Conservation (phyloP, 1,140 invertebrate species). For the Stenopsyche tienmushanensis region DNA sequence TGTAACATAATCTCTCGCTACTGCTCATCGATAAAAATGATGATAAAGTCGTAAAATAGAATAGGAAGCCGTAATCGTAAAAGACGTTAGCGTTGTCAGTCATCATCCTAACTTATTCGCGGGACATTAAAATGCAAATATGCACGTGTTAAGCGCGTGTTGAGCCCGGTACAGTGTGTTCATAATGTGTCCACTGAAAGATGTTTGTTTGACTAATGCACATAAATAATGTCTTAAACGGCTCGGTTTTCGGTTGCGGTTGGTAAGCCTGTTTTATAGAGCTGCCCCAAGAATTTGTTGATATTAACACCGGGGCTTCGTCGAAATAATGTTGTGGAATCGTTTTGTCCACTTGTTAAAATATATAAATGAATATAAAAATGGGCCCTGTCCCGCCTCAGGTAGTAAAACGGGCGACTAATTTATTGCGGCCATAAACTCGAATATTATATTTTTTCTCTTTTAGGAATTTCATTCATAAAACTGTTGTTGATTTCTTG, state of each 20-base stretch:
- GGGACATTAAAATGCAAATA: neutral
- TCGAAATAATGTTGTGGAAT: constrained; percentile 55
- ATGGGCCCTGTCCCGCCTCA: constrained; percentile 57
- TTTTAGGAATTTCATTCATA: constrained; percentile 58
- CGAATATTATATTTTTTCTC: constrained; percentile 46
- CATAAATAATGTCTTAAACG: neutral
- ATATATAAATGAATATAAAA: constrained; percentile 58
- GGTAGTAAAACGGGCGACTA: constrained; percentile 55
- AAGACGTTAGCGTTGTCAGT: neutral
- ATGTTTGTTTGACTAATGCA: neutral
- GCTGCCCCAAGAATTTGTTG: constrained; percentile 46
- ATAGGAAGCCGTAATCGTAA: neutral
- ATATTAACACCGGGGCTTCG: constrained; percentile 55
- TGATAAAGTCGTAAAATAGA: neutral
- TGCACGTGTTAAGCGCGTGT: neutral
- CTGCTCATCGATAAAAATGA: neutral
- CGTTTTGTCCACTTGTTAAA: constrained; percentile 58
- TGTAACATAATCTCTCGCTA: too few species aligned
- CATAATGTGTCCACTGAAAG: neutral
- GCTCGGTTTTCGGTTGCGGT: neutral
- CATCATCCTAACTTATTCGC: neutral
- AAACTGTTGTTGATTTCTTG: constrained; percentile 41
- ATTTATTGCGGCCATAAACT: constrained; percentile 58
- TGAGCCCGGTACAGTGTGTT: neutral
- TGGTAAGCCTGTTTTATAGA: constrained; percentile 8